Evolutionary conservation across 2,113 vertebrate species (phyloP), one percentile per base, ranked within the genome.

Genomic region (Ifrita kowaldi): DNA sequence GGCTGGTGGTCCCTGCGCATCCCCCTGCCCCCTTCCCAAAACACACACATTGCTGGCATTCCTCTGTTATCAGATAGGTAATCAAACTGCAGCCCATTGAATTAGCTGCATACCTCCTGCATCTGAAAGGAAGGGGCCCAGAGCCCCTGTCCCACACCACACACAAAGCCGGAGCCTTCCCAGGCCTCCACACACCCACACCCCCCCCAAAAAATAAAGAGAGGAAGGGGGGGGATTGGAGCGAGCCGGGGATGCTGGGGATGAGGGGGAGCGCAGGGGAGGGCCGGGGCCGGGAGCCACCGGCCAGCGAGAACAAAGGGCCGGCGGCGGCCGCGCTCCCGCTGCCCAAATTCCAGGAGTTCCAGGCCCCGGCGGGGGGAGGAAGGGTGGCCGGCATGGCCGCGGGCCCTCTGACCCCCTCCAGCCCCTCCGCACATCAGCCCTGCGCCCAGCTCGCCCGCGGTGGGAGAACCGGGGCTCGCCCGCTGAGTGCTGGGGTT

Each of bases 61-160:
- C 98, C 96, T 98, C 97, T 95, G 97, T 98, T 98, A 98, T 98
- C 98, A 98, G 98, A 97, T 98, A 98, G 98, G 98, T 98, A 98
- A 98, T 98, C 98, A 96, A 97, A 93, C 79, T 97, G 97, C 97
- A 97, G 97, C 96, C 97, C 97, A 97, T 97, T 97, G 86, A 96
- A 97, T 97, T 97, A 96, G 96, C 97, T 98, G 96, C 94, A 97
- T 97, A 97, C 96, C 95, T 95, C 97, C 95, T 93, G 97, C 96
- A 97, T 96, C 96, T 97, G 98, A 98, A 98, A 98, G 96, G 95
- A 97, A 97, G 97, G 96, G 97, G 97, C 97, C 97, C 96, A 97
- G 96, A 96, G 95, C 97, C 95, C 97, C 97, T 35, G 94, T 42
- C 96, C 96, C 97, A 98, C 97, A 96, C 98, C 98, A 98, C 98